Percentiles rank a stretch among this genome's conserved stretches.
phyloP scores from a whole-genome alignment of 2,797 vertebrate genomes.

The Mallotus villosus region DNA sequence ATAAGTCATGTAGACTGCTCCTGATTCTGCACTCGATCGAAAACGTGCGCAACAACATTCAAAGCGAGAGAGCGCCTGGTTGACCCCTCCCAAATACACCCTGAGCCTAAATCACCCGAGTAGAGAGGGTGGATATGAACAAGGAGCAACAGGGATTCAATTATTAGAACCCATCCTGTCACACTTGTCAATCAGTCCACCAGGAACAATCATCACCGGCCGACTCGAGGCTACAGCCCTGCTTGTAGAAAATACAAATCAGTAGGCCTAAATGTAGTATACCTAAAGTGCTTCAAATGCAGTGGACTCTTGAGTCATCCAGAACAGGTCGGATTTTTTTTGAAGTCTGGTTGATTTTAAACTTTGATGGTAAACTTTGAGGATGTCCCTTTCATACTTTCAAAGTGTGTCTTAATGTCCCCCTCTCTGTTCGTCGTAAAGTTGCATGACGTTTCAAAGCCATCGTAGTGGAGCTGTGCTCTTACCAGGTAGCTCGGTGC shows the following conservation, averaged over 20 bases:
- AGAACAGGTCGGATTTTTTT: background rate
- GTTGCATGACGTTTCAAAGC: constrained; percentile 37
- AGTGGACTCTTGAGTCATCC: background rate
- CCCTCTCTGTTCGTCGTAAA: constrained; percentile 34
- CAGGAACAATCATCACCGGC: background rate
- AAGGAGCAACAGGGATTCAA: too few relatives aligned
- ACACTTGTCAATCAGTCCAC: background rate
- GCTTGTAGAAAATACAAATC: background rate
- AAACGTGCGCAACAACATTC: too few relatives aligned
- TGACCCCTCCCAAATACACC: too few relatives aligned
- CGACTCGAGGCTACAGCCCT: background rate
- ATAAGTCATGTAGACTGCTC: too few relatives aligned
- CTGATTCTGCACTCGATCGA: too few relatives aligned
- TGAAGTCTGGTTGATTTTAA: constrained; percentile 1
- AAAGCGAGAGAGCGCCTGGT: too few relatives aligned
- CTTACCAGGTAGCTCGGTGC: constrained; percentile 15
- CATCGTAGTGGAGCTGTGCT: background rate
- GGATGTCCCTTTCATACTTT: constrained; percentile 44
- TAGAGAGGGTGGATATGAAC: too few relatives aligned
- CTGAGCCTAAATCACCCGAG: too few relatives aligned
- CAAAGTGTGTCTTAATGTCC: constrained; percentile 40
- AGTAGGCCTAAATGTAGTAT: background rate
- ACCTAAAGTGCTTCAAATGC: background rate
- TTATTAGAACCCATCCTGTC: too few relatives aligned
- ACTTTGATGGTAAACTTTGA: background rate